Conservation (phyloP, 2,113 vertebrate genomes). For the Tetrax tetrax region DNA sequence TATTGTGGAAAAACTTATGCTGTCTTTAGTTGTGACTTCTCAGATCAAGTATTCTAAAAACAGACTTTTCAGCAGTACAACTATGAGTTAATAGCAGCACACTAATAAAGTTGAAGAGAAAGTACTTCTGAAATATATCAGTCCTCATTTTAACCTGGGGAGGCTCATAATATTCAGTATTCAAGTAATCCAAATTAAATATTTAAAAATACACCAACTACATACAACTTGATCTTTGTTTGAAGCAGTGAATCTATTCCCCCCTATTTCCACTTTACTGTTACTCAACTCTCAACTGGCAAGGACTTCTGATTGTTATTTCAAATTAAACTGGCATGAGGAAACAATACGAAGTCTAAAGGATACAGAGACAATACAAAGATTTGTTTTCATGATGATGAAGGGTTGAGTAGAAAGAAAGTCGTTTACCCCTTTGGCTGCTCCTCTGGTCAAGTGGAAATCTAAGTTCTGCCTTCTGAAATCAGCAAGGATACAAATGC, state of each 20-base stretch:
- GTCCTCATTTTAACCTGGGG: background rate
- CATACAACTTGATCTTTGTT: background rate
- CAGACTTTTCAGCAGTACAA: background rate
- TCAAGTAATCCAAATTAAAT: background rate
- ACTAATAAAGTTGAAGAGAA: background rate
- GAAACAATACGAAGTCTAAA: background rate
- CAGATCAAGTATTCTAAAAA: background rate
- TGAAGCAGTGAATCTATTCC: background rate
- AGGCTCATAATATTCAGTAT: background rate
- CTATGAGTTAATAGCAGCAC: background rate
- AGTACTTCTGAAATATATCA: background rate
- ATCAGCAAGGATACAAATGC: slow-evolving; percentile 6
- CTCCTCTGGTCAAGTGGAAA: slow-evolving; percentile 3
- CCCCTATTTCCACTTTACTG: background rate
- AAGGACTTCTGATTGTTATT: background rate
- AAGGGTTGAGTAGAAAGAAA: background rate
- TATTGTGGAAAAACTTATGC: background rate
- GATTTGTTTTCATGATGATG: background rate
- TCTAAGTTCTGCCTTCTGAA: background rate
- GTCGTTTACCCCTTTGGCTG: slow-evolving; percentile 1
- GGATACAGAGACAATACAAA: background rate
- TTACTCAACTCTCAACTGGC: background rate
- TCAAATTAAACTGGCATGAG: background rate
- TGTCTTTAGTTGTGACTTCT: background rate
- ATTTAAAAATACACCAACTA: background rate